Evolutionary conservation across 2,797 vertebrate genomes (phyloP), one percentile per base, ranked within the genome.

Genomic region (Rhincodon typus): DNA sequence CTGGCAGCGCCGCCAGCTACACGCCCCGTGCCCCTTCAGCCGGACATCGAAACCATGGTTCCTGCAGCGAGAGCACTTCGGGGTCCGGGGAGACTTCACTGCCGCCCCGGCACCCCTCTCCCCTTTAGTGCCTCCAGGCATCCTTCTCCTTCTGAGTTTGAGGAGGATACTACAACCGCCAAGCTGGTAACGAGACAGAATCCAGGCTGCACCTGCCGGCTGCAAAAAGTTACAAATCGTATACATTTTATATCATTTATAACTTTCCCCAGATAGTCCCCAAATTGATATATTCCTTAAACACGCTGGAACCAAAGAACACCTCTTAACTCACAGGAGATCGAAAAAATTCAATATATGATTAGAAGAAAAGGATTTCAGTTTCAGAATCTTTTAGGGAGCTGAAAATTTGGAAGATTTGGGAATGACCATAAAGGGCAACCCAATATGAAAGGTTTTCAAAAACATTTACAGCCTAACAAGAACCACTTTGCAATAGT

Each of bases 31-130:
- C 67, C 97, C 97, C 95, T 97, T 97, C 95, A 97, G 97, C 0
- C 97, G 97, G 82, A 97, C 97, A 96, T 97, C 96, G 0, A 97
- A 96, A 82, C 97, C 97, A 0, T 97, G 97, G 96, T 97, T 97
- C 17, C 97, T 96, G 96, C 97, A 97, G 95, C 97, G 97, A 30
- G 97, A 97, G 94, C 97, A 97, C 96, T 97, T 97, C 0, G 97
- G 97, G 0, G 97, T 96, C 27, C 97, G 96, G 86, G 96, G 82
- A 0, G 95, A 57, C 0, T 42, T 94, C 62, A 7, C 87, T 4
- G 69, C 42, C 6, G 93, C 23, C 3, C 0, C 93, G 19, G 66
- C 0, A 25, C 96, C 96, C 66, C 96, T 95, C 0, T 77, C 96
- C 57, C 96, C 96, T 34, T 94, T 94, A 13, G 69, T 46, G 23